Evolutionary conservation across 2,113 vertebrate genomes (phyloP).

Genomic region (Rousettus leschenaultii): DNA sequence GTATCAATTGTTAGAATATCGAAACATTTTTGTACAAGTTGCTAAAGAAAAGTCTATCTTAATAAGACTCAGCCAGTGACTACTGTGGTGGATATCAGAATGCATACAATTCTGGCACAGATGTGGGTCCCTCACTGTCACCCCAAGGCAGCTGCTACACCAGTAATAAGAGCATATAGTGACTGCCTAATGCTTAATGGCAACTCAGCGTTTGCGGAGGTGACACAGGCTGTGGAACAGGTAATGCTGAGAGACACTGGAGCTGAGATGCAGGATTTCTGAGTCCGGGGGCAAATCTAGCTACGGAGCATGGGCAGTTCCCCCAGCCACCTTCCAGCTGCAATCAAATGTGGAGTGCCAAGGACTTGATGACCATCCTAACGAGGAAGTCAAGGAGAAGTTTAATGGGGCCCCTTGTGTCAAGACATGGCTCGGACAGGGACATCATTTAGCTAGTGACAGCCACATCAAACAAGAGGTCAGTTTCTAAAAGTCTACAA

Average conservation of each 20-base stretch:
- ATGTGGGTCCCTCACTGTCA: rapidly evolving
- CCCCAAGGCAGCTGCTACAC: neutral
- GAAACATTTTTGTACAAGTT: neutral
- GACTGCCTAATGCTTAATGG: neutral
- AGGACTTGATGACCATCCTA: neutral
- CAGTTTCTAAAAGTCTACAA: neutral
- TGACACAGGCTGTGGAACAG: neutral
- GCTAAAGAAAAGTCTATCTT: neutral
- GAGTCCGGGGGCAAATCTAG: neutral
- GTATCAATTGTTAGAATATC: neutral
- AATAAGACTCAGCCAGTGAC: neutral
- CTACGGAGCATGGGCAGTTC: neutral
- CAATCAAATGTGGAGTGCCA: too few species aligned
- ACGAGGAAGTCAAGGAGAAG: neutral
- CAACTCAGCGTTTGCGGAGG: rapidly evolving
- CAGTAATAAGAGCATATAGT: neutral
- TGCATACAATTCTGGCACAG: neutral
- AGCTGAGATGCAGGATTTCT: neutral
- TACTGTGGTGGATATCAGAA: neutral
- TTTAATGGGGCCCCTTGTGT: neutral
- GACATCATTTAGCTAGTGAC: neutral
- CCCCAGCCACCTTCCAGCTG: neutral
- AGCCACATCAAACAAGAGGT: neutral
- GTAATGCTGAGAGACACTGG: neutral
- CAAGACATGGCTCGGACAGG: neutral